Evolutionary conservation across 2,797 vertebrate genomes (phyloP).

Genomic region (Lateolabrax maculatus): DNA sequence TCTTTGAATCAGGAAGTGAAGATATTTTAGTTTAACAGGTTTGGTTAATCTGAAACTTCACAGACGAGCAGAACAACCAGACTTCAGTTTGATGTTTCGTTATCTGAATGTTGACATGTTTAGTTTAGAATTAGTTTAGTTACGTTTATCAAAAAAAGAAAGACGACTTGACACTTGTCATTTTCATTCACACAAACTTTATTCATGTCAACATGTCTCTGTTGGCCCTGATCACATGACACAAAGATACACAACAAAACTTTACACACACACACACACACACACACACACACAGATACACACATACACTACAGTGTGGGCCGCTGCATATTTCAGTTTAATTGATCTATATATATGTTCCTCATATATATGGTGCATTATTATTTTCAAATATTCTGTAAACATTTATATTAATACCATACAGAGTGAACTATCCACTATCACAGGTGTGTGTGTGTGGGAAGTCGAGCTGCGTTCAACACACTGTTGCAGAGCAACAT

Average conservation of each 20-base stretch:
- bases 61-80: too few relatives aligned
- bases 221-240: slow-evolving; percentile 55
- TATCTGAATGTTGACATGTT: background rate
- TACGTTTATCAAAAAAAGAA: background rate
- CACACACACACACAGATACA: slow-evolving; percentile 18
- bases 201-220: slow-evolving; percentile 55
- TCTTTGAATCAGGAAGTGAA: too few relatives aligned
- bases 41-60: too few relatives aligned
- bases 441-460: slow-evolving; percentile 25
- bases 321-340: slow-evolving; percentile 57
- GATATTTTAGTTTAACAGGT: too few relatives aligned
- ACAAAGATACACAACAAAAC: slow-evolving; percentile 54
- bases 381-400: slow-evolving; percentile 40
- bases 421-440: slow-evolving; percentile 39
- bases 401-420: slow-evolving; percentile 43
- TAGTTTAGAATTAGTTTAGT: background rate
- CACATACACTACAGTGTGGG: slow-evolving; percentile 41
- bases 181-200: slow-evolving; percentile 62
- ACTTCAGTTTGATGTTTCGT: too few relatives aligned
- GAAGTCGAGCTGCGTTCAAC: slow-evolving; percentile 44
- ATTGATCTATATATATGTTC: slow-evolving; percentile 39
- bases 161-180: background rate
- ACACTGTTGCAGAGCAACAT: slow-evolving; percentile 11
- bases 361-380: slow-evolving; percentile 36
- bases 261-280: slow-evolving; percentile 4